Percentiles rank a stretch among this genome's conserved stretches.
Conservation (phyloP, 2,113 vertebrate genomes). For the Phaetusa simplex region DNA sequence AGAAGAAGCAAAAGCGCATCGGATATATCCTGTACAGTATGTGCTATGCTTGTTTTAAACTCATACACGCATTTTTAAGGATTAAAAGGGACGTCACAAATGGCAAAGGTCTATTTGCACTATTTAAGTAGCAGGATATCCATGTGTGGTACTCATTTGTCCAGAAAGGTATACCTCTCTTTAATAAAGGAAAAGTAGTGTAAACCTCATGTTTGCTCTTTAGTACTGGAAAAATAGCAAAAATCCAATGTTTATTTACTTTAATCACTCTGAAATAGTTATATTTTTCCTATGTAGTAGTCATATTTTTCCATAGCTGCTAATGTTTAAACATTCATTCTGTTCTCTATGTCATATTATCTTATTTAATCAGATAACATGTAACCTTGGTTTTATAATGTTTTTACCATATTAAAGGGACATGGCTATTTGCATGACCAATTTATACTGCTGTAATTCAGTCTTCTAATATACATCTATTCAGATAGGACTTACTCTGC, state of each 20-base stretch:
- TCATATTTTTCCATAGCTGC: conserved; percentile 48
- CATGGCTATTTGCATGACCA: neutral
- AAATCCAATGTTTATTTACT: neutral
- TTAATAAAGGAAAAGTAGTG: neutral
- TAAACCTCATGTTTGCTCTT: neutral
- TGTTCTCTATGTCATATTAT: neutral
- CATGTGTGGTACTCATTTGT: neutral
- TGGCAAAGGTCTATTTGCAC: neutral
- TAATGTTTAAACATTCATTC: neutral
- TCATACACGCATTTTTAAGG: neutral
- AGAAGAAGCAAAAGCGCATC: neutral
- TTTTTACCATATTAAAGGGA: conserved; percentile 12
- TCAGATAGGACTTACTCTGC: neutral
- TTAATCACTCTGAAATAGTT: neutral
- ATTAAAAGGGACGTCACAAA: neutral
- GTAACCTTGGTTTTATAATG: neutral
- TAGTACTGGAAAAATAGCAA: neutral
- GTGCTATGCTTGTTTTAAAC: neutral
- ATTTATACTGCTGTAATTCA: neutral
- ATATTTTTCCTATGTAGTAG: conserved; percentile 9
- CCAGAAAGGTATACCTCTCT: neutral
- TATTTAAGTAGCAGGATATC: neutral
- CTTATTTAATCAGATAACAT: conserved; percentile 50
- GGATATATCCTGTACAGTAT: neutral
- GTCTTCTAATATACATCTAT: neutral